phyloP scores from a whole-genome alignment of 1,140 invertebrate species.

The Probaryconus sp. region DNA sequence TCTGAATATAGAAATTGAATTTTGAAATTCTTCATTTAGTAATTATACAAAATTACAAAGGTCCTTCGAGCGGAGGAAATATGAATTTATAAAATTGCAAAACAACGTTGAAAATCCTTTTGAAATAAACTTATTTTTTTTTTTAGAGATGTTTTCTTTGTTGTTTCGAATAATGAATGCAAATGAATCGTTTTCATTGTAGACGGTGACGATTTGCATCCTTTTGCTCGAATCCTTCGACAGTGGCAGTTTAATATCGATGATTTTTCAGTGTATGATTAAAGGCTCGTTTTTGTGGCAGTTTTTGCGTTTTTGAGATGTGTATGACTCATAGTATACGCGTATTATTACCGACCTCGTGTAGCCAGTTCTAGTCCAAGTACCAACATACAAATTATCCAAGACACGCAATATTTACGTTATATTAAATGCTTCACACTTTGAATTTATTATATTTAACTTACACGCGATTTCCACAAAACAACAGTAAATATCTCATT shows the following conservation, averaged over 20 bases:
- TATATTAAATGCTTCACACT: slow-evolving; percentile 57
- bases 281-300: slow-evolving; percentile 20
- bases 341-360: slow-evolving; percentile 33
- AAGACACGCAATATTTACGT: slow-evolving; percentile 60
- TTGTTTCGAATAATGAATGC: slow-evolving; percentile 9
- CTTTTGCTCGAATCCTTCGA: slow-evolving; percentile 13
- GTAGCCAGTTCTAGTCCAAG: slow-evolving; percentile 42
- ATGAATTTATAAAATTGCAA: no score
- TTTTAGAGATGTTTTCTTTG: no score
- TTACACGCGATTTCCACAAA: slow-evolving; percentile 59
- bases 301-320: slow-evolving; percentile 23
- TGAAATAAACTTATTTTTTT: no score
- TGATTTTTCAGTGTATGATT: slow-evolving; percentile 27
- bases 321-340: slow-evolving; percentile 37
- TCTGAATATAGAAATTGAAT: no score
- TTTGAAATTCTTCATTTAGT: no score
- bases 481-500: slow-evolving; percentile 47
- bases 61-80: no score
- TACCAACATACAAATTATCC: slow-evolving; percentile 54
- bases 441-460: slow-evolving; percentile 54
- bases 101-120: slow-evolving; percentile 6
- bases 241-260: slow-evolving; percentile 18
- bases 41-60: no score
- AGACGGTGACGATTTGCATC: slow-evolving; percentile 10
- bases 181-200: slow-evolving; percentile 12